Evolutionary conservation across 2,797 vertebrate species (phyloP).

Genomic region (Sebastes taczanowskii): DNA sequence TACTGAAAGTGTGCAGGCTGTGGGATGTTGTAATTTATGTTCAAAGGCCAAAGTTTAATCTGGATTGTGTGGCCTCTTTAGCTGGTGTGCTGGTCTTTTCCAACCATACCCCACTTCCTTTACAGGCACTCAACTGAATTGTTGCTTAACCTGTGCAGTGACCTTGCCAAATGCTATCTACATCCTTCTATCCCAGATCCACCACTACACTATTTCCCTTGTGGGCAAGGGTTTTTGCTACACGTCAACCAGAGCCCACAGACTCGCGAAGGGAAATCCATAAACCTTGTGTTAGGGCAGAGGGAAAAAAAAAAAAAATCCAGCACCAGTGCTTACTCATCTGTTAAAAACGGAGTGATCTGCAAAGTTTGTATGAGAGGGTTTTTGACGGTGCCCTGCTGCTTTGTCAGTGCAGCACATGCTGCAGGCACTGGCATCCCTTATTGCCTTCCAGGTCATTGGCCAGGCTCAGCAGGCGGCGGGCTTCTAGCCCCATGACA

Average conservation of each 20-base stretch:
- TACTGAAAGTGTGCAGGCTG: background rate
- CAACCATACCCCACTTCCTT: constrained; percentile 66
- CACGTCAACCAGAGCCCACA: constrained; percentile 71
- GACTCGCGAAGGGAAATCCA: constrained; percentile 73
- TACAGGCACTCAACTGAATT: constrained; percentile 81
- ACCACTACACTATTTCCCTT: constrained; percentile 68
- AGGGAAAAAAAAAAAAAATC: constrained; percentile 45
- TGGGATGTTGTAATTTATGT: constrained; percentile 23
- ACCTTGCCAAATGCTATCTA: constrained; percentile 84
- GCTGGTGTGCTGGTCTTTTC: constrained; percentile 65
- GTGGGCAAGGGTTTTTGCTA: constrained; percentile 68
- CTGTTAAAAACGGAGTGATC: constrained; percentile 87
- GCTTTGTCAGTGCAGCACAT: constrained; percentile 88
- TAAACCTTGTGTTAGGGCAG: constrained; percentile 75
- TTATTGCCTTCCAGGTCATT: constrained; percentile 90
- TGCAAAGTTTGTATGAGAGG: constrained; percentile 86
- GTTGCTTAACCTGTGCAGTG: constrained; percentile 85
- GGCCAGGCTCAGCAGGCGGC: constrained; percentile 84
- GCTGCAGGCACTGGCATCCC: constrained; percentile 87
- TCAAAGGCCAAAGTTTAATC: constrained; percentile 67
- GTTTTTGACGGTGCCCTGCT: constrained; percentile 90
- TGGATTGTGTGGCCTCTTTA: constrained; percentile 47
- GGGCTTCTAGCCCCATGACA: constrained; percentile 83
- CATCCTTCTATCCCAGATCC: constrained; percentile 64
- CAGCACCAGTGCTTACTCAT: constrained; percentile 88